These are phyloP conservation scores for Achlya flavicornis DNA, from an alignment of 2,888 invertebrate genomes.

Conservation along the genomic window DNA sequence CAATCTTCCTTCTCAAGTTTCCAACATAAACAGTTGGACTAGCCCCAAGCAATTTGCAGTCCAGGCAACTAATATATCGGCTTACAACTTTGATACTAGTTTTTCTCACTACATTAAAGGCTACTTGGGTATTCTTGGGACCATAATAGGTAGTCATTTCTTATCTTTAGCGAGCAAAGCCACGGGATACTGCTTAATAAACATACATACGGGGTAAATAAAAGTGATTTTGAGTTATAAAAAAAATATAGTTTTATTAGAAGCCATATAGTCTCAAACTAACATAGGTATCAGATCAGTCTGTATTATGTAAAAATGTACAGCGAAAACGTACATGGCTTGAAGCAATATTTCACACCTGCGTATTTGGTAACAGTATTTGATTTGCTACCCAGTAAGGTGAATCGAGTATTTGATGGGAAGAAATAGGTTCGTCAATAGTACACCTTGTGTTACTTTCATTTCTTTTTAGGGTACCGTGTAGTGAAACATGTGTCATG, in stretches of 20 bases:
- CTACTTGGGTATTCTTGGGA: no score
- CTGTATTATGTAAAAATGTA: neutral
- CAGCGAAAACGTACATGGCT: neutral
- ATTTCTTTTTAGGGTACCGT: neutral
- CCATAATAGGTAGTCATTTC: no score
- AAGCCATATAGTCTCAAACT: no score
- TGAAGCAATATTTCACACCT: neutral
- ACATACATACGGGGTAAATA: no score
- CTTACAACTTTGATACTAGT: neutral
- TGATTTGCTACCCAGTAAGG: neutral
- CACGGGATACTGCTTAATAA: no score
- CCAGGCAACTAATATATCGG: neutral
- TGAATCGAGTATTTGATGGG: neutral
- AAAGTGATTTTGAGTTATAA: no score
- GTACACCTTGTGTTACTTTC: neutral
- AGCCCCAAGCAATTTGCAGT: neutral
- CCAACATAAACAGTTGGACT: slow-evolving; percentile 5
- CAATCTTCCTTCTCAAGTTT: neutral
- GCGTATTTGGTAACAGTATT: neutral
- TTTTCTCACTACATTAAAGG: no score
- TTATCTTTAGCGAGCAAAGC: no score
- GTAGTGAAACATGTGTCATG: no score
- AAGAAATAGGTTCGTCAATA: neutral
- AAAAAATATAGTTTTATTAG: no score
- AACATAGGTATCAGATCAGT: neutral